Conservation (phyloP, 2,113 vertebrate genomes). For the Spea multiplicata region DNA sequence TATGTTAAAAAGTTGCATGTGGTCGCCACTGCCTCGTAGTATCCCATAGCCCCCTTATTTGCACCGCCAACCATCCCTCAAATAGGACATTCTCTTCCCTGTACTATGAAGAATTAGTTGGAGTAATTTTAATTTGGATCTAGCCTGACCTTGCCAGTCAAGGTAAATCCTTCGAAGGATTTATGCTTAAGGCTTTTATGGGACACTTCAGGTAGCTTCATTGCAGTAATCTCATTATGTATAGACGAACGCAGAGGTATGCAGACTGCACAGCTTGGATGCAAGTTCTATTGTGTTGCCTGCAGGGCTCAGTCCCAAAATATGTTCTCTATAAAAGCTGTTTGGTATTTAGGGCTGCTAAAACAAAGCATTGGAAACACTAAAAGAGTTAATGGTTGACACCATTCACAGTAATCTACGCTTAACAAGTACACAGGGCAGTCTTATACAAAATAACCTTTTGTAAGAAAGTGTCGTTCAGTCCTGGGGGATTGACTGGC, state of each 20-base stretch:
- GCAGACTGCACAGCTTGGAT: slow-evolving; percentile 43
- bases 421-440: not conserved
- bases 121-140: slow-evolving; percentile 7
- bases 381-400: slow-evolving; percentile 1
- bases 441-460: slow-evolving; percentile 1
- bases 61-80: too few relatives aligned
- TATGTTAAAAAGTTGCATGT: too few relatives aligned
- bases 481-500: slow-evolving; percentile 4
- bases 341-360: slow-evolving; percentile 17
- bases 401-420: slow-evolving; percentile 17
- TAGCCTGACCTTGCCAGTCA: slow-evolving; percentile 35
- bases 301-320: slow-evolving; percentile 20
- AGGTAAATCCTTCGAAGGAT: slow-evolving; percentile 37
- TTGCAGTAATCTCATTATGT: slow-evolving; percentile 45
- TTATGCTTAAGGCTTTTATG: slow-evolving; percentile 16
- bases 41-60: too few relatives aligned
- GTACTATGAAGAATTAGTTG: not conserved
- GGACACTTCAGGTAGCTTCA: slow-evolving; percentile 42
- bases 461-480: slow-evolving; percentile 23
- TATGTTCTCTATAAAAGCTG: slow-evolving; percentile 12
- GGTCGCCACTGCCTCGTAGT: too few relatives aligned
- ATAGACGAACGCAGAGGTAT: slow-evolving; percentile 47
- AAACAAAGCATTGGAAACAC: slow-evolving; percentile 18
- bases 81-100: too few relatives aligned
- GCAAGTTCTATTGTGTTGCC: slow-evolving; percentile 22